Percentiles rank a stretch among this genome's conserved stretches.
Evolutionary conservation across 2,113 vertebrate genomes (phyloP).

Genomic region (Myanophis thanlyinensis): DNA sequence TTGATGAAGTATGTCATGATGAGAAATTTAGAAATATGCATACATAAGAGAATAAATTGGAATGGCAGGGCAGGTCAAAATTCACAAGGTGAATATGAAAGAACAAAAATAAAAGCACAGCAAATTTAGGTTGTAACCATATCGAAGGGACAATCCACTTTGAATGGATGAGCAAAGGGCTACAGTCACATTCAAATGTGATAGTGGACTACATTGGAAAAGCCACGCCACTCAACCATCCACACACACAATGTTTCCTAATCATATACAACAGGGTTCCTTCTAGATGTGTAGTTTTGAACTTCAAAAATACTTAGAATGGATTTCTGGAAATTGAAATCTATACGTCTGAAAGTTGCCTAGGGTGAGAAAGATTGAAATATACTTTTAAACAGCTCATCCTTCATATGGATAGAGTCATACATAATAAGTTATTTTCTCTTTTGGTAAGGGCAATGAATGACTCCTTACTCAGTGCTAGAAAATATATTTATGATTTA

Average conservation of each 20-base stretch:
- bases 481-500: background rate
- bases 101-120: background rate
- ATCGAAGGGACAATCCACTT: background rate
- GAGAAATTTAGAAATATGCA: background rate
- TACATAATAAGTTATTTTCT: background rate
- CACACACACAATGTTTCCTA: background rate
- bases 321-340: background rate
- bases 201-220: background rate
- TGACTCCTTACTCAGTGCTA: background rate
- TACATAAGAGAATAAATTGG: background rate
- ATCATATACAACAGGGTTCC: background rate
- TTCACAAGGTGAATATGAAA: background rate
- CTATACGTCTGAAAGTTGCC: background rate
- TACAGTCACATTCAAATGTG: background rate
- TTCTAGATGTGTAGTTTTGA: background rate
- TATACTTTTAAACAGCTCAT: background rate
- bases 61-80: background rate
- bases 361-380: background rate
- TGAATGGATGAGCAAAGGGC: background rate
- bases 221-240: background rate
- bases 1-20: background rate
- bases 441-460: background rate
- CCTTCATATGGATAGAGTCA: background rate
- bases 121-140: background rate
- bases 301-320: background rate